Base-by-base conservation (phyloP, 2,797 vertebrate species). In the Hypotaenidia philippensis region DNA sequence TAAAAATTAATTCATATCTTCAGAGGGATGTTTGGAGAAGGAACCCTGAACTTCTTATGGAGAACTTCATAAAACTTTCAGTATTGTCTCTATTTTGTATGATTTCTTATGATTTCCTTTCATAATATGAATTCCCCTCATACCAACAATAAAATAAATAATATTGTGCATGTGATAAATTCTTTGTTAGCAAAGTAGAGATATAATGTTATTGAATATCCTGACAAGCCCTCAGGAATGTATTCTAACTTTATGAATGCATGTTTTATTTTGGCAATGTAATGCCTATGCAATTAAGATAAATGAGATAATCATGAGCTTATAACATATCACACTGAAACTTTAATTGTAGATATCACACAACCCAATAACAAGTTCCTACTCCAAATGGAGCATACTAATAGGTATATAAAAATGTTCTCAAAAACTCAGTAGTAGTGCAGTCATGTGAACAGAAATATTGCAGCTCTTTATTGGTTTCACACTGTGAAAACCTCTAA, bases 401-500 rank as follows among this genome's bases (percentile, higher is more conserved):
- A 94, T 59, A 94, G 69, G 90, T 38, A 32, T 13, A 41, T 41
- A 88, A 79, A 68, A 95, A 82, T 27, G 56, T 41, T 97, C 66
- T 82, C 81, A 93, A 97, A 96, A 93, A 40, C 79, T 69, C 66
- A 44, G 61, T 55, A 87, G 66, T 45, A 70, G 44, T 65, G 61
- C 83, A 94, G 78, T 88, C 68, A 92, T 87, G 32, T 89, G 95
- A 94, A 83, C 56, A 70, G 84, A 86, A 90, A 90, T 93, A 93
- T 32, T 92, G 70, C 41, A 81, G 55, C 78, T 93, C 60, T 94
- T 95, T 87, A 95, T 86, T 90, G 90, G 90, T 82, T 93, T 97
- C 94, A 91, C 87, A 94, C 84, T 88, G 81, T 93, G 93, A 92
- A 97, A 95, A 68, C 44, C 55, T 85, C 75, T 95, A 94, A 94